Evolutionary conservation across 2,113 vertebrate genomes (phyloP), one percentile per base, ranked within the genome.

Genomic region (Peromyscus polionotus): DNA sequence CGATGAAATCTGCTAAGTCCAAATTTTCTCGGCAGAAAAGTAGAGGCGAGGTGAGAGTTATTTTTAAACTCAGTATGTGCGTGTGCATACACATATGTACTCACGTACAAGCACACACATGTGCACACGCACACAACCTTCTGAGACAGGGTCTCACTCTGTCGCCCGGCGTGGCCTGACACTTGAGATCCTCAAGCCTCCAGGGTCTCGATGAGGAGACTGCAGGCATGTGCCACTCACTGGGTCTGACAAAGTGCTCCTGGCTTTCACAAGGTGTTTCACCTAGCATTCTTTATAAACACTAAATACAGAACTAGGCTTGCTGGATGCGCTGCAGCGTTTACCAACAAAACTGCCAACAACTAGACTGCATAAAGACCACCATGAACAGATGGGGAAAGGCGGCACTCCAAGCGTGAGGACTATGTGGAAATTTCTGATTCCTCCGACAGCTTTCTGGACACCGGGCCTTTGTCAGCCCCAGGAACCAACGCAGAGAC

Each of bases 101-200:
- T 12, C 24, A 10, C 12, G 8, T 17, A 36, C 13, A 7, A 6
- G 7, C 10, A 54, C 17, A 11, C 26, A 1, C 19, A 4, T 17
- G 13, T 7, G 9, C 14, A 39, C 10, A 61, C 33, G 3, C 31
- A 19, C 28, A 59, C 84, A 85, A 5, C n/a, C 10, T n/a, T 16
- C 24, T 31, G 61, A 48, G 42, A n/a, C 48, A 72, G 48, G 22
- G 36, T 72, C 48, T n/a, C 67, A 72, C 33, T 88, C 26, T 54
- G 48, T 72, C 28, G 45, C 33, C 12, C 67, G 26, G 3, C 51
- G 20, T 72, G 45, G 59, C n/a, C 59, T 85, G n/a, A 16, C 31
- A 45, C 65, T 24, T 36, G 36, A 5, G 20, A 54, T 54, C 48
- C 28, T 54, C 45, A 36, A 3, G 45, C 65, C 45, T 72, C 39